These are phyloP conservation scores for Rhinopomastus cyanomelas DNA, from an alignment of 2,113 vertebrate species.

Conservation along the genomic window DNA sequence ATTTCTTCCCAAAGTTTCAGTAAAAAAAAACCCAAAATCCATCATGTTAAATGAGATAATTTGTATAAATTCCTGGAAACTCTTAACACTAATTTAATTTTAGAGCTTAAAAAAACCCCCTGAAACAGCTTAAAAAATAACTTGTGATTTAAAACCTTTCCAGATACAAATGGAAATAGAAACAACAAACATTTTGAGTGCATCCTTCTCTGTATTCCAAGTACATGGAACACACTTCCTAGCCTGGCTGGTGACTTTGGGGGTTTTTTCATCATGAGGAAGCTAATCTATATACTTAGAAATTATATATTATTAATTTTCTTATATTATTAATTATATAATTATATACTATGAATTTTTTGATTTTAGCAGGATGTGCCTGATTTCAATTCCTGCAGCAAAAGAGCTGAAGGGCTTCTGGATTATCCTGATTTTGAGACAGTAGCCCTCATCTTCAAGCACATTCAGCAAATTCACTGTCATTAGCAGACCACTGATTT, in stretches of 20 bases:
- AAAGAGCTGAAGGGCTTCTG: background rate
- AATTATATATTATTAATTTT: no score
- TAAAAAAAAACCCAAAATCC: background rate
- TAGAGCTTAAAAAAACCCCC: background rate
- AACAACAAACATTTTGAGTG: background rate
- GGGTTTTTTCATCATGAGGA: background rate
- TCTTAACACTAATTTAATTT: background rate
- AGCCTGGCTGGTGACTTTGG: background rate
- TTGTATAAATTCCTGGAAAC: background rate
- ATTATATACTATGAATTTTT: no score
- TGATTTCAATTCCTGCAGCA: background rate
- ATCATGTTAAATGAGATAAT: background rate
- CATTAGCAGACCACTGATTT: background rate
- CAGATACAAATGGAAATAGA: background rate
- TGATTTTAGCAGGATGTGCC: background rate
- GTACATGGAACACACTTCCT: background rate
- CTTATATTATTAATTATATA: no score
- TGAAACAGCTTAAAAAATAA: background rate
- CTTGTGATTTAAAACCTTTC: background rate
- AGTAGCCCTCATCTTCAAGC: background rate
- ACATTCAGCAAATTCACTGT: background rate
- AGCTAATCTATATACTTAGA: background rate
- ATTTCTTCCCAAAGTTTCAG: background rate
- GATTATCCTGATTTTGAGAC: background rate
- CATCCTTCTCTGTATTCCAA: background rate